These are phyloP conservation scores for Xenopus borealis DNA, from an alignment of 2,113 vertebrate species.

Conservation along the genomic window DNA sequence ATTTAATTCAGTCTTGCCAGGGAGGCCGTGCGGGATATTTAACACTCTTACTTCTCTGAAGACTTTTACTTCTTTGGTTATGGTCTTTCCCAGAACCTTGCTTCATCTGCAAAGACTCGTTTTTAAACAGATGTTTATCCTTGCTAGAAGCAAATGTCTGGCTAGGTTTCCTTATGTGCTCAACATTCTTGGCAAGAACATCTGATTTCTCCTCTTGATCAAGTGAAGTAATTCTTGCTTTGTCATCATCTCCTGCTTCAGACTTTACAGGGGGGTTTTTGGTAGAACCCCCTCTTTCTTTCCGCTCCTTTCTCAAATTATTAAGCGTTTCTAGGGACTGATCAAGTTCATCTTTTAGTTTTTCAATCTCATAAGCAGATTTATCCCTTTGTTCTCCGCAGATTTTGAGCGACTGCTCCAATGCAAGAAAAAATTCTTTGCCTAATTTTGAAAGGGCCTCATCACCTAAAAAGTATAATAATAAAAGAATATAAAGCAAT, in stretches of 20 bases:
- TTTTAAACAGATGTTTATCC: conserved; percentile 23
- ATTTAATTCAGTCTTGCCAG: conserved; percentile 58
- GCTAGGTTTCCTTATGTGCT: conserved; percentile 10
- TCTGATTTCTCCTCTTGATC: conserved; percentile 4
- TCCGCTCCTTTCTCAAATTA: conserved; percentile 48
- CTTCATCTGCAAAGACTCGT: conserved; percentile 31
- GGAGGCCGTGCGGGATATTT: conserved; percentile 55
- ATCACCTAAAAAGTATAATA: conserved; percentile 49
- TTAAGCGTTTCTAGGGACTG: conserved; percentile 46
- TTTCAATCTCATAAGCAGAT: conserved; percentile 47
- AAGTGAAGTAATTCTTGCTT: not conserved
- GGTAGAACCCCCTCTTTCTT: conserved; percentile 31
- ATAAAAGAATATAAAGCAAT: not conserved
- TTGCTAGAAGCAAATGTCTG: conserved; percentile 36
- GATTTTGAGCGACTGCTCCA: conserved; percentile 51
- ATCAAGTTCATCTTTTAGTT: conserved; percentile 48
- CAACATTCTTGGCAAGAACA: not conserved
- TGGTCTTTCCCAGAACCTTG: conserved; percentile 56
- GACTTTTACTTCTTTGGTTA: conserved; percentile 48
- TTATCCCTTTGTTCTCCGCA: conserved; percentile 53
- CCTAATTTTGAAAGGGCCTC: conserved; percentile 52
- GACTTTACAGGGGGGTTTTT: conserved; percentile 26
- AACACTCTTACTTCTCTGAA: conserved; percentile 48
- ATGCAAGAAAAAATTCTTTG: conserved; percentile 53
- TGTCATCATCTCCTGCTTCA: conserved; percentile 21